Evolutionary conservation across 2,888 invertebrate genomes (phyloP), one percentile per base, ranked within the genome.

Genomic region (Lacanobia oleracea): DNA sequence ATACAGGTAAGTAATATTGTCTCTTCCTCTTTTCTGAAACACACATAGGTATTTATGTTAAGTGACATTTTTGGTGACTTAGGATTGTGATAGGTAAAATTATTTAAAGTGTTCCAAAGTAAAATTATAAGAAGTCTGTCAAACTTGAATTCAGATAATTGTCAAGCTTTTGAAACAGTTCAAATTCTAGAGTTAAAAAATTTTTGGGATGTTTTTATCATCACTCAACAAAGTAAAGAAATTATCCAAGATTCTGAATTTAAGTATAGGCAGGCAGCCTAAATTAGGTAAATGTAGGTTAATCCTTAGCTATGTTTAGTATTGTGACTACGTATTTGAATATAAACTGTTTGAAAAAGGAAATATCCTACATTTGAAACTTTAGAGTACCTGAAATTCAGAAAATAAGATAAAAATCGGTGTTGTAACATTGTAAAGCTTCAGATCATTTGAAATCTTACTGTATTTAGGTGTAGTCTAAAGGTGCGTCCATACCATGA

Each of bases 81-180:
- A 68, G 48, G 1, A 59, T 74, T 71, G 60, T 78, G 66, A 68
- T 69, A 59, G n/a, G 48, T 48, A 18, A 72, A 43, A 23, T 59
- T 50, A 8, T 21, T 60, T 18, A 57, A 53, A 45, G 16, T 63
- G 54, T 50, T 54, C 21, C 33, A 56, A 50, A 6, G 27, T 68
- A 33, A 6, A 33, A 33, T 33, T 6, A 33, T 57, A 51, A 16
- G 2, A 40, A 63, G 12, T 48, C 23, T 40, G 56, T n/a, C 18
- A 40, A 50, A 54, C 6, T 50, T 53, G 10, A 59, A 51, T 76
- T 76, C 12, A 12, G 27, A 76, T 33, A 9, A 50, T 14, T 6
- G 23, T 10, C 9, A 37, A 23, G 12, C 6, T 53, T 27, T 53
- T 8, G 45, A 48, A 48, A 18, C 48, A 48, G 33, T 33, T 45